Evolutionary conservation across 2,113 vertebrate genomes (phyloP).

Genomic region (Gambusia affinis): DNA sequence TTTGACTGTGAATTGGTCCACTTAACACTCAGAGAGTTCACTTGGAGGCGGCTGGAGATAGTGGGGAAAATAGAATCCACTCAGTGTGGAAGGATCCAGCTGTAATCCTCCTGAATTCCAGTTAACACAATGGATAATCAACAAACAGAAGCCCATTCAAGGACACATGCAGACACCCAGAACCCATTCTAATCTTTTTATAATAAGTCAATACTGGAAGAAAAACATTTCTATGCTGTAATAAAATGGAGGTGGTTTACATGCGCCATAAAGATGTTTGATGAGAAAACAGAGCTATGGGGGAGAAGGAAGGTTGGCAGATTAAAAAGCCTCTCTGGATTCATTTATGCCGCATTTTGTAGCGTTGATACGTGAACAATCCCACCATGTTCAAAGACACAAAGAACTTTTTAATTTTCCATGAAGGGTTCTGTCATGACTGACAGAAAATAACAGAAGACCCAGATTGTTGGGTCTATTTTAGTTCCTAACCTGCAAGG

Average conservation of each 20-base stretch:
- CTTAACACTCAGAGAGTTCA: constrained; percentile 9
- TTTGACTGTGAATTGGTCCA: constrained; percentile 14
- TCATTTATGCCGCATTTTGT: neutral
- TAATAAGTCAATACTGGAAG: neutral
- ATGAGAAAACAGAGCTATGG: neutral
- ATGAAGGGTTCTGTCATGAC: neutral
- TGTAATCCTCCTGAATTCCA: neutral
- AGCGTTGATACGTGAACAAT: neutral
- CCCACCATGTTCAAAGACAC: neutral
- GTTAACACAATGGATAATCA: neutral
- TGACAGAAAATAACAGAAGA: neutral
- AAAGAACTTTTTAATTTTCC: neutral
- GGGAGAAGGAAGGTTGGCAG: neutral
- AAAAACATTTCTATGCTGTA: neutral
- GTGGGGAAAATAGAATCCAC: constrained; percentile 1
- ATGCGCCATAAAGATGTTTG: neutral
- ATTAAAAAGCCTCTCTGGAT: neutral
- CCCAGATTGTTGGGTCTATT: no score
- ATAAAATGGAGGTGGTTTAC: neutral
- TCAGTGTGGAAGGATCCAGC: constrained; percentile 11
- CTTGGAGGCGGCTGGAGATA: neutral
- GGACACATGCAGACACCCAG: neutral
- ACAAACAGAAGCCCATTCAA: neutral
- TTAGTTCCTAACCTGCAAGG: no score
- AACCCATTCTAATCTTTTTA: neutral